Base-by-base conservation (phyloP, 2,797 vertebrate species). In the Gorsachius magnificus region DNA sequence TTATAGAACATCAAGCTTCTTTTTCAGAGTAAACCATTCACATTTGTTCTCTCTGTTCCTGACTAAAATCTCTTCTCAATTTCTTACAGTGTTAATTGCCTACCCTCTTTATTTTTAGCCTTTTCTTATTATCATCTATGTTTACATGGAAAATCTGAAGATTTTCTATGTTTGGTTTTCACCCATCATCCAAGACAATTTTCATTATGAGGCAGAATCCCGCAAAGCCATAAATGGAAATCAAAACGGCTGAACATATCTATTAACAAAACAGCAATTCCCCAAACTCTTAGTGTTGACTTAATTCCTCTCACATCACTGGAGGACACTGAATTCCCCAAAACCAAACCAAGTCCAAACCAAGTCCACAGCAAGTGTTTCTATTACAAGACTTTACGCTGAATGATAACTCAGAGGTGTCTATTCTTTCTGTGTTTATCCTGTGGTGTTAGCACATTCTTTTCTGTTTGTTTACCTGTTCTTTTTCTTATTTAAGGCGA, bases 131-230 rank as follows among this genome's bases (percentile, higher is more conserved):
- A 87, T 79, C n/a, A 65, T 84, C 58, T 65, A 61, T 89, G 78
- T 91, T 94, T 95, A 83, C 70, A 87, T 77, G 91, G 95, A 95
- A 96, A 96, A 89, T 82, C 20, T 92, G 83, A 90, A 90, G 54
- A 61, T 84, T 69, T 83, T 41, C 41, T 41, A 41, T 41, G 41
- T 41, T 41, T 41, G 41, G 41, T 41, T 41, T 41, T 41, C 41
- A 41, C 41, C 41, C 41, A 41, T 41, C 41, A 41, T 41, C 41
- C 41, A 41, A 41, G 41, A 15, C 41, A 57, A 58, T 82, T 93
- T 87, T 89, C 29, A 70, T 76, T 61, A 69, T 18, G 35, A 92
- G 29, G 31, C 71, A 79, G 38, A 84, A 91, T 65, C 43, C 38
- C 0, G 0, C 70, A 93, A 65, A 19, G 21, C 78, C 78, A 83